Evolutionary conservation across 2,113 vertebrate genomes (phyloP), one percentile per base, ranked within the genome.

Genomic region (Chlamydotis undulata): DNA sequence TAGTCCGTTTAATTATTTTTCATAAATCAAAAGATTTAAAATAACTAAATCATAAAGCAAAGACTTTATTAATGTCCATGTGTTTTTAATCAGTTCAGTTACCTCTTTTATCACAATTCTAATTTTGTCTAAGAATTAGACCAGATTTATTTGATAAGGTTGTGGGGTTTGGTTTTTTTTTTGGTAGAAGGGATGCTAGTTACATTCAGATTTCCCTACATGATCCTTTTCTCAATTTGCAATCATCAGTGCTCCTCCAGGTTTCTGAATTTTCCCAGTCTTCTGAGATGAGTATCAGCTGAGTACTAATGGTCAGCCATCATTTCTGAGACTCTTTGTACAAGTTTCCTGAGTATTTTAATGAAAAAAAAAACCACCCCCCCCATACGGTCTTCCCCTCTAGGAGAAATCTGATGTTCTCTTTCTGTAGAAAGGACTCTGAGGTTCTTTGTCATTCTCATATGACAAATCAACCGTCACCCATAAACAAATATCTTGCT

Each of bases 351-450:
- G 22, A 4, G 60, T 9, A 14, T 91, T 81, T 70, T 63, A 78
- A 84, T 37, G 49, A 39, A 65, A 67, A 81, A 67, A 33, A 0
- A 0, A 2, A 37, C 7, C 37, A 19, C 2, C 2, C 0, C 10
- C 14, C 53, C 57, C 91, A 77, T 24, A 2, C 6, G 2, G 14
- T 52, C 39, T n/a, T 77, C 80, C 25, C 25, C 14, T 69, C 25
- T 65, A 49, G 22, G 25, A 73, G 29, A 94, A 61, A 93, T 39
- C 12, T 14, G 22, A 4, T 0, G 0, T 59, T 80, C 25, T 65
- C 10, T 61, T 81, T 57, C 52, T 53, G 6, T 28, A 60, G 43
- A 55, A 76, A 57, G 21, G 19, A 18, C 60, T 69, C 19, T 39
- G 47, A 61, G 11, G 14, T 64, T 86, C 49, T 56, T 37, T 74